Percentiles rank a stretch among this genome's conserved stretches.
phyloP scores from a whole-genome alignment of 2,888 invertebrate genomes.

The Pyralis farinalis region DNA sequence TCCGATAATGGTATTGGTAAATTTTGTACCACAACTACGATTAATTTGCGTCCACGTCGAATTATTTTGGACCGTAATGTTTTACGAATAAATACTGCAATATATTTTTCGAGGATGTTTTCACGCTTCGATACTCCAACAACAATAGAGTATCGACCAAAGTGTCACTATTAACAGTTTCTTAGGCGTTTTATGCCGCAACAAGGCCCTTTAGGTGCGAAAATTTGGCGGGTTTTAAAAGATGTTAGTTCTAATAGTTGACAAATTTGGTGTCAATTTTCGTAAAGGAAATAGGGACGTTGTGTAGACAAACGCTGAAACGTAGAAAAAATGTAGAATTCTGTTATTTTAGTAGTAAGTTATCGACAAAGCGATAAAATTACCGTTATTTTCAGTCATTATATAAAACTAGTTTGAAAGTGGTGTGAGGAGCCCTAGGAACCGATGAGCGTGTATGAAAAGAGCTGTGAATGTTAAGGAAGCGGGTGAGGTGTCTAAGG shows the following conservation, averaged over 20 bases:
- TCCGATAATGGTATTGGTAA: conserved; percentile 49
- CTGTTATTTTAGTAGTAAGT: too few species aligned
- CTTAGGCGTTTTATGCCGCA: conserved; percentile 21
- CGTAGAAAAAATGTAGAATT: too few species aligned
- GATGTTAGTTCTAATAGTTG: conserved; percentile 36
- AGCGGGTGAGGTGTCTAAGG: too few species aligned
- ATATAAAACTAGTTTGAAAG: too few species aligned
- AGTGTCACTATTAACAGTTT: conserved; percentile 55
- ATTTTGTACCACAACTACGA: conserved; percentile 22
- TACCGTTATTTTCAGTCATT: too few species aligned
- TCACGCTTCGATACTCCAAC: conserved; percentile 49
- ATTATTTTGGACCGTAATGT: conserved; percentile 13
- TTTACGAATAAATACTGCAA: too few species aligned
- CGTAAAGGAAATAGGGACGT: conserved; percentile 18
- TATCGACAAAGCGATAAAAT: too few species aligned
- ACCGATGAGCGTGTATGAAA: too few species aligned
- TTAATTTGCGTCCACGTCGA: background rate
- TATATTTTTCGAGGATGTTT: conserved; percentile 23
- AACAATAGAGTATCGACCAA: conserved; percentile 41
- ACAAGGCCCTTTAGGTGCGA: conserved; percentile 43
- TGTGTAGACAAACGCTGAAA: background rate
- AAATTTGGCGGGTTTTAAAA: conserved; percentile 47
- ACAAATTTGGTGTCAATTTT: conserved; percentile 40
- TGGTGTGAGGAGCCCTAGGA: too few species aligned
- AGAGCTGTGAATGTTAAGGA: too few species aligned